Base-by-base conservation (phyloP, 2,888 invertebrate species). In the Cryptus armator region DNA sequence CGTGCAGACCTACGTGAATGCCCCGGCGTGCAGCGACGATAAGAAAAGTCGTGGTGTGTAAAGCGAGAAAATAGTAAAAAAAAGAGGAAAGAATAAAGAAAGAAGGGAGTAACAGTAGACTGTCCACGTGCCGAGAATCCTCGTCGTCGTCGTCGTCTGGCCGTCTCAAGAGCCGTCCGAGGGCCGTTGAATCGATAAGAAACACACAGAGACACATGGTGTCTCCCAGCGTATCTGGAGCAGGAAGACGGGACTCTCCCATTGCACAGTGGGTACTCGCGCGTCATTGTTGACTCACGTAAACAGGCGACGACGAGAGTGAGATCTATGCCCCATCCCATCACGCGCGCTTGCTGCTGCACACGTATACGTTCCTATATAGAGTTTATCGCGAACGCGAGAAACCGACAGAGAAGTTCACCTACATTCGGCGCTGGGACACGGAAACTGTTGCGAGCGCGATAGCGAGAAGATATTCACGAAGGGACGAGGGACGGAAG, bases 381-480 rank as follows among this genome's bases (percentile, higher is more conserved):
- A 78, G 37, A 37, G 68, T 70, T 70, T 59, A 80, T 80, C 79
- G 48, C 53, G 62, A 81, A 62, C 53, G 59, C 62, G 48, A 53
- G 56, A 72, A 86, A 81, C 81, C 82, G 81, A 32, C 48, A 59
- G 56, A 72, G 86, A 85, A 88, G 86, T 88, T 90, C 88, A 88
- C 90, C 88, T 88, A 88, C 88, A 90, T 89, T 87, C 80, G 84
- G 82, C 9, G 37, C 12, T 56, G 56, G 64, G 29, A 51, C 44
- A 44, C 48, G 56, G 62, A 72, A 53, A 53, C 48, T 19, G 16
- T 53, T 16, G 53, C 24, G 66, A 56, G 66, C 5, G 51, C 43
- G 46, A 56, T 32, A 80, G 46, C 37, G 66, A 44, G 24, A 62
- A 48, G 19, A 68, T n/a, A 59, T 9, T 12, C 56, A 32, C 44